Conservation (phyloP, 2,113 vertebrate species). For the Peucedramus taeniatus region DNA sequence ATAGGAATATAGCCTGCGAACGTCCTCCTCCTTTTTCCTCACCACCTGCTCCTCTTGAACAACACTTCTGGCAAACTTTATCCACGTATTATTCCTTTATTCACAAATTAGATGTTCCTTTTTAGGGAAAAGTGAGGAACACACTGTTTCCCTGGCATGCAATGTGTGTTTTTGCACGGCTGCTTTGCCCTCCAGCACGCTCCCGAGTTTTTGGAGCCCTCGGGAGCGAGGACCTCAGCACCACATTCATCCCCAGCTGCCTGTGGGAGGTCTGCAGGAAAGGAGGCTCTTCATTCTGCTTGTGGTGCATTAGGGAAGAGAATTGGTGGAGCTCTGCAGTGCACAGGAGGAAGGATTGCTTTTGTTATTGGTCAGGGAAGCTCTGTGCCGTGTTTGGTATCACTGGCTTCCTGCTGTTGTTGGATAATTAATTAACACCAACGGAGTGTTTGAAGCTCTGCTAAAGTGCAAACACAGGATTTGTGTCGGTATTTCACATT, state of each 20-base stretch:
- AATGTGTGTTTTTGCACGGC: not conserved
- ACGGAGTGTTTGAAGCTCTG: not conserved
- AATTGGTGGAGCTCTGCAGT: not conserved
- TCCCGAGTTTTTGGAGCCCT: not conserved
- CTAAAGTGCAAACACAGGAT: not conserved
- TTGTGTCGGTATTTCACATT: not conserved
- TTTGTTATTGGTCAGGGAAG: not conserved
- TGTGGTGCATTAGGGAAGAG: not conserved
- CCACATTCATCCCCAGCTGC: not conserved
- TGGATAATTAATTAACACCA: not conserved
- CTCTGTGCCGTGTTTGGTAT: not conserved
- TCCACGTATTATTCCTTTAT: not conserved
- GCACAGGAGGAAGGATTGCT: not conserved
- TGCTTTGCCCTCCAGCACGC: not conserved
- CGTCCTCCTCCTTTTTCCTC: not conserved
- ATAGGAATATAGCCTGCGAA: not conserved
- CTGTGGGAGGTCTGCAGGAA: not conserved
- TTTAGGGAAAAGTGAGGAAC: not conserved
- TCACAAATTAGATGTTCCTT: not conserved
- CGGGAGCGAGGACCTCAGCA: not conserved
- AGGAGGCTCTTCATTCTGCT: not conserved
- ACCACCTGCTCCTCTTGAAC: not conserved
- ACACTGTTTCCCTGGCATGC: not conserved
- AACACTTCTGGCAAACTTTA: not conserved
- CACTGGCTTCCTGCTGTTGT: not conserved